phyloP scores from a whole-genome alignment of 1,140 invertebrate species.

The Ericerus pela region DNA sequence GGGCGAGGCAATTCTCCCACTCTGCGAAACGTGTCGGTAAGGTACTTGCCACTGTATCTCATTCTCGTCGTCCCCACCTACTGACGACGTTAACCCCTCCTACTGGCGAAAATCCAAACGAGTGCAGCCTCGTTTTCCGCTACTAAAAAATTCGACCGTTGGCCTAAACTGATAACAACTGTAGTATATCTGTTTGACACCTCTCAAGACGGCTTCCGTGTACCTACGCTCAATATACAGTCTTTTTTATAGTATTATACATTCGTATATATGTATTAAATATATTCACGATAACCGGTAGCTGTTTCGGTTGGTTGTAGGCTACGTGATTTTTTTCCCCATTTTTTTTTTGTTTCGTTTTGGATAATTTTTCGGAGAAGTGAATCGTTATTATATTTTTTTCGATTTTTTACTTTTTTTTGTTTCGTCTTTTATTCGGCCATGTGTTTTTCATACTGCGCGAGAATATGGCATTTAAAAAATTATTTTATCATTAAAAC shows the following conservation, averaged over 20 bases:
- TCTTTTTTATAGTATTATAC: too few relatives aligned
- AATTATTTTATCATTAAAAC: too few relatives aligned
- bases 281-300: too few relatives aligned
- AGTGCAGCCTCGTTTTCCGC: conserved; percentile 1
- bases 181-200: conserved; percentile 9
- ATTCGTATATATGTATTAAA: too few relatives aligned
- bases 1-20: background rate
- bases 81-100: background rate
- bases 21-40: background rate
- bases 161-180: conserved; percentile 11
- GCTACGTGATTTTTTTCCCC: background rate
- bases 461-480: too few relatives aligned
- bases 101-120: conserved; percentile 4
- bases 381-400: too few relatives aligned
- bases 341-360: background rate
- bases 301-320: too few relatives aligned
- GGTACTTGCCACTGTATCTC: background rate
- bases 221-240: conserved; percentile 12
- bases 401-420: too few relatives aligned
- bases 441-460: too few relatives aligned
- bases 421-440: too few relatives aligned
- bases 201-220: conserved; percentile 11
- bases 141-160: conserved; percentile 10
- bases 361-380: background rate
- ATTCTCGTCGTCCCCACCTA: conserved; percentile 6